These are phyloP conservation scores for Luidia sarsii DNA, from an alignment of 53 echinoderm and acorn worm genomes.

Conservation along the genomic window DNA sequence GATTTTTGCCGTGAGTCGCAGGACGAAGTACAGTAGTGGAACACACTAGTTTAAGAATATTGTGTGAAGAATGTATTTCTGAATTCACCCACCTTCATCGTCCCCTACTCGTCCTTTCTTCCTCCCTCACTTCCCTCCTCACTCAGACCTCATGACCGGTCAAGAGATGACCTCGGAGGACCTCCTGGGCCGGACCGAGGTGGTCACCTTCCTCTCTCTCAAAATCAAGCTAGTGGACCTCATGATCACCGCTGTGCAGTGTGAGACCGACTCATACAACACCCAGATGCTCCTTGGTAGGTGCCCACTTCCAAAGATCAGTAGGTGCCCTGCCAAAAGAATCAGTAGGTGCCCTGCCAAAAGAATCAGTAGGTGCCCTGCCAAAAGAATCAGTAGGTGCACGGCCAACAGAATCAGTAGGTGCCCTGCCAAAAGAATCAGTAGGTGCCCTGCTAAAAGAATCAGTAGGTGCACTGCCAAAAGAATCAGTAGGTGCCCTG, in stretches of 20 bases:
- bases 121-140: neutral
- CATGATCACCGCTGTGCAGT: slow-evolving; percentile 92
- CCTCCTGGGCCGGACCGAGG: slow-evolving; percentile 48
- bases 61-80: neutral
- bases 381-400: no score
- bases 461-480: no score
- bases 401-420: no score
- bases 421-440: no score
- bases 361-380: no score
- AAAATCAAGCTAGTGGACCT: slow-evolving; percentile 93
- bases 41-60: neutral
- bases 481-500: no score
- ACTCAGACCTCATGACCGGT: slow-evolving; percentile 71
- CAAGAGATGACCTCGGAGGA: slow-evolving; percentile 52
- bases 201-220: slow-evolving; percentile 82
- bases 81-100: neutral
- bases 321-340: no score
- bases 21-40: no score
- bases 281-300: slow-evolving; percentile 97
- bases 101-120: neutral
- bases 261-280: slow-evolving; percentile 91
- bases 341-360: no score
- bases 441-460: no score
- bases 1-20: no score
- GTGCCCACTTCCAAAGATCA: no score